Evolutionary conservation across 2,888 invertebrate species (phyloP), one percentile per base, ranked within the genome.

Genomic region (Eueremaeus valkanovi): DNA sequence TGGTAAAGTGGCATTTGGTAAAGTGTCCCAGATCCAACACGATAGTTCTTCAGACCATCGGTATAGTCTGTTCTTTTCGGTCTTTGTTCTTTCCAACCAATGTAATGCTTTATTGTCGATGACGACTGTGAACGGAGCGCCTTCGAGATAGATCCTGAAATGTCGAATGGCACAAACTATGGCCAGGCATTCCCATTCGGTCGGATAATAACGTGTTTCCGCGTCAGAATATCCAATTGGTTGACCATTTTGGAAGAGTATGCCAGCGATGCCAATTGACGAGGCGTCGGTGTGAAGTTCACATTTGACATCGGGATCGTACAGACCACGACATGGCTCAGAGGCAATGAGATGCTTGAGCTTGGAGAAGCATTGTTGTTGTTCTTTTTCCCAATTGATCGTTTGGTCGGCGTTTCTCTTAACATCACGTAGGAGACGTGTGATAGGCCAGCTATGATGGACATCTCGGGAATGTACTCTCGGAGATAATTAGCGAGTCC

Each of bases 401-500:
- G 16, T 3, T 16, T 49, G 6, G 16, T 49, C 18, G n/a, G n/a
- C n/a, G n/a, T n/a, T n/a, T 49, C 16, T 49, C 36, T 36, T 36
- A 36, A 36, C n/a, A n/a, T n/a, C n/a, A n/a, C n/a, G n/a, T n/a
- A n/a, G 36, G 11, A 36, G 36, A 8, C 36, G 6, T 8, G 36
- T 36, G 11, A 36, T 36, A 5, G 36, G 36, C 6, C 36, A 11
- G 36, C 36, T 8, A 36, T 36, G 5, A 11, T 36, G 5, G 36
- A 36, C 5, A 36, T 8, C 6, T 36, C 11, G 36, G 36, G 36
- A 11, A 36, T 36, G 36, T 36, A 36, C 36, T 36, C 36, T 36
- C 36, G 36, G 5, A 36, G 11, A 11, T 36, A 36, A 36, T 36
- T 36, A 11, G 11, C 11, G 31, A 79, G 24, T 9, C 79, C 79